phyloP scores from a whole-genome alignment of 2,113 vertebrate species.

The Egretta garzetta region DNA sequence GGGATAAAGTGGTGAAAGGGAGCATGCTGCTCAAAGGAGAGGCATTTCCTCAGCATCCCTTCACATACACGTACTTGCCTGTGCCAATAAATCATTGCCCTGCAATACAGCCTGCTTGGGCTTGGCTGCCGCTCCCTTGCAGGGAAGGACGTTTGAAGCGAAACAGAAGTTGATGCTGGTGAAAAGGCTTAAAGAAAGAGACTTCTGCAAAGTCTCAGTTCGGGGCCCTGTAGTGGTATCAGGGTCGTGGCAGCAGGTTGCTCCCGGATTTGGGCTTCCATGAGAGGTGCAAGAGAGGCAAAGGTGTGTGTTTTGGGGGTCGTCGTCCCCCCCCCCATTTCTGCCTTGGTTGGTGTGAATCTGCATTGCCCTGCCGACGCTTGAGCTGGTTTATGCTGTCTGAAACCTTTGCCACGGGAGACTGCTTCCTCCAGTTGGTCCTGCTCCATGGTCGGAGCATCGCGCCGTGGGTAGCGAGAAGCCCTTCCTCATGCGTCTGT shows the following conservation, averaged over 20 bases:
- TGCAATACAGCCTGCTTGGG: neutral
- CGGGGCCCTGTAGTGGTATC: neutral
- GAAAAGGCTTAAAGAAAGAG: neutral
- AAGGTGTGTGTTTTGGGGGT: too few species aligned
- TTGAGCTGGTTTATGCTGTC: neutral
- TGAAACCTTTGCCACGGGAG: neutral
- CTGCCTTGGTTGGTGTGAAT: neutral
- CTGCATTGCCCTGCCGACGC: neutral
- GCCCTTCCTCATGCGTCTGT: neutral
- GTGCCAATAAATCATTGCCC: neutral
- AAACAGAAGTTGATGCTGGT: neutral
- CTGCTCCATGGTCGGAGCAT: neutral
- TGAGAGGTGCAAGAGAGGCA: neutral
- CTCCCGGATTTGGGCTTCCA: neutral
- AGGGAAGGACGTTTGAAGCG: neutral
- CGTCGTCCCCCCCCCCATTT: neutral
- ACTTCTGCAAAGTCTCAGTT: neutral
- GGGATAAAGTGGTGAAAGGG: neutral
- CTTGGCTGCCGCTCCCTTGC: neutral
- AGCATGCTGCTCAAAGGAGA: neutral
- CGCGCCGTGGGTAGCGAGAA: fast-evolving
- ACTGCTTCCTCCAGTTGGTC: neutral
- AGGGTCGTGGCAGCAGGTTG: neutral
- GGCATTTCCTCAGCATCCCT: neutral
- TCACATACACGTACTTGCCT: neutral